These are phyloP conservation scores for Tadarida brasiliensis DNA, from an alignment of 2,797 vertebrate genomes.

Conservation along the genomic window DNA sequence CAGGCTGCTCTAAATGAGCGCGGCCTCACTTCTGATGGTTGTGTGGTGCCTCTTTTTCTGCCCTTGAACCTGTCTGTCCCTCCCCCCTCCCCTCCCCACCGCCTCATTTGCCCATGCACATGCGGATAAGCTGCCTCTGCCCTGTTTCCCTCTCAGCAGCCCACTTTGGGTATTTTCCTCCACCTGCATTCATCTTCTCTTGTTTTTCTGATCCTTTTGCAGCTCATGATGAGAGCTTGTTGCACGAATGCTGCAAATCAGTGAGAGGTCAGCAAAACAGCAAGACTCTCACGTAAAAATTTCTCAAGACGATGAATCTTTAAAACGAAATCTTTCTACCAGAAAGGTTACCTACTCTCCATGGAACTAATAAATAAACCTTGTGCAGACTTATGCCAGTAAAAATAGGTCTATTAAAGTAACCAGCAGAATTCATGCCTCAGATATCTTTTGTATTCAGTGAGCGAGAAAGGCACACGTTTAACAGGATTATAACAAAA, in stretches of 20 bases:
- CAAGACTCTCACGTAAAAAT: conserved; percentile 7
- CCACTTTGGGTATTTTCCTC: neutral
- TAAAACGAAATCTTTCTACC: conserved; percentile 30
- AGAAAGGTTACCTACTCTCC: conserved; percentile 25
- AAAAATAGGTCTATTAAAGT: conserved; percentile 44
- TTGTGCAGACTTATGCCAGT: neutral
- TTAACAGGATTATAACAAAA: conserved; percentile 16
- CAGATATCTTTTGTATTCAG: neutral
- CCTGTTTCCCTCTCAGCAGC: neutral
- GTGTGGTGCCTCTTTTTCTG: neutral
- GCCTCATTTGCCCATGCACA: neutral
- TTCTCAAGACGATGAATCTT: conserved; percentile 13
- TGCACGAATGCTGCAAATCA: neutral
- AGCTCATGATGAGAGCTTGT: conserved; percentile 22
- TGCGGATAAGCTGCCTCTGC: neutral
- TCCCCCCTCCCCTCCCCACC: neutral
- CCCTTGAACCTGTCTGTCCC: neutral
- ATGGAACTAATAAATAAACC: conserved; percentile 40
- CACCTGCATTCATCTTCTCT: neutral
- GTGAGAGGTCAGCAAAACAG: conserved; percentile 21
- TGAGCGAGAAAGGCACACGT: neutral
- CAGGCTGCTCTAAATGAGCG: neutral
- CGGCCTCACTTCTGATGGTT: neutral
- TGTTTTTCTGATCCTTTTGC: neutral
- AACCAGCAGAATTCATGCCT: neutral